Conservation (phyloP, 2,888 invertebrate genomes). For the Eugnorisma glareosa region DNA sequence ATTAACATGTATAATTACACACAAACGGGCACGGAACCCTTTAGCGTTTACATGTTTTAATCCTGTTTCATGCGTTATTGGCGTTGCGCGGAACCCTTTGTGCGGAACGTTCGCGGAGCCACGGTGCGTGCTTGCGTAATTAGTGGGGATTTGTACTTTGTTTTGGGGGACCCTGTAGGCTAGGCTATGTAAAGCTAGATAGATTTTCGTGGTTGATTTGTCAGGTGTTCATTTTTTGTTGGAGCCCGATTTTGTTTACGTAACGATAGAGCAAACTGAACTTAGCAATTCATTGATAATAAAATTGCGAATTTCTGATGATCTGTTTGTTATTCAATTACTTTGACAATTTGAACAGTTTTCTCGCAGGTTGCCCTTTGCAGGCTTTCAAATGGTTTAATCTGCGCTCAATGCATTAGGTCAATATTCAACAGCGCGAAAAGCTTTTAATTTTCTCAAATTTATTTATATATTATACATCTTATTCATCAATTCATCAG, state of each 20-base stretch:
- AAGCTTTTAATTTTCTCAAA: neutral
- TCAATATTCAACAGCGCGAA: neutral
- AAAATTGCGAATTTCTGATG: neutral
- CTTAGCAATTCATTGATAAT: neutral
- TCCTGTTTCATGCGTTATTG: conserved; percentile 90
- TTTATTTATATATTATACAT: too few species aligned
- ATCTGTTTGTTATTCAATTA: neutral
- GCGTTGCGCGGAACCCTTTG: conserved; percentile 83
- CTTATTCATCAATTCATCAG: neutral
- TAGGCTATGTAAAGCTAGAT: conserved; percentile 27
- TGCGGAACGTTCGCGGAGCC: conserved; percentile 72
- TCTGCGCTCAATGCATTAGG: neutral
- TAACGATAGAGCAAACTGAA: neutral
- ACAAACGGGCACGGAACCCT: conserved; percentile 81
- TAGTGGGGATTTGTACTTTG: conserved; percentile 50
- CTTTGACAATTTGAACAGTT: neutral
- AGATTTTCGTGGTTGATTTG: conserved; percentile 9
- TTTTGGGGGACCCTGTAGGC: conserved; percentile 33
- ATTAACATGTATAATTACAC: conserved; percentile 88
- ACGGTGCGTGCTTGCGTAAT: conserved; percentile 72
- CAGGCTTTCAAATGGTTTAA: neutral
- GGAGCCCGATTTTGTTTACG: neutral
- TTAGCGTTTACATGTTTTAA: conserved; percentile 89
- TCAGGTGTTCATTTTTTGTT: neutral
- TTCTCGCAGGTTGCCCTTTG: neutral